Conservation (phyloP, 23 tunicate genomes). For the Aplidium turbinatum region DNA sequence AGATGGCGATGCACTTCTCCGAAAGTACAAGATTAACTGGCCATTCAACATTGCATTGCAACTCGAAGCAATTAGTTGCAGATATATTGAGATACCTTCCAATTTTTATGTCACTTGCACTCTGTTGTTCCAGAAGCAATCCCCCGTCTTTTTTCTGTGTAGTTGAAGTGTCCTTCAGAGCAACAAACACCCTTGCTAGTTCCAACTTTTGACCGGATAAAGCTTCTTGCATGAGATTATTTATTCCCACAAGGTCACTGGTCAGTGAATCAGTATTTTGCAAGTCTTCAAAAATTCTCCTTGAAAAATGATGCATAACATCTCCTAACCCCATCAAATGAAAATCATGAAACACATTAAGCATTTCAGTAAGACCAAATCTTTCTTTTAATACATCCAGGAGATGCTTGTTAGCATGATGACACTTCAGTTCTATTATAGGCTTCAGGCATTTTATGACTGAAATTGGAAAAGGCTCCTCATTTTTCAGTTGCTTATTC, state of each 20-base stretch:
- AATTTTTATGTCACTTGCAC: neutral
- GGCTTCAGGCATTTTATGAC: neutral
- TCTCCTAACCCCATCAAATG: slow-evolving; percentile 91
- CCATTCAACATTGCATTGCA: slow-evolving; percentile 56
- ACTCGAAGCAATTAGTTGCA: slow-evolving; percentile 53
- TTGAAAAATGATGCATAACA: slow-evolving; percentile 61
- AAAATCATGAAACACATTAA: slow-evolving; percentile 67
- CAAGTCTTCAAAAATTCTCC: slow-evolving; percentile 30
- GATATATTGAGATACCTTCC: neutral
- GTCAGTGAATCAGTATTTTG: neutral
- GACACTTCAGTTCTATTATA: slow-evolving; percentile 15
- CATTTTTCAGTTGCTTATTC: slow-evolving; percentile 1
- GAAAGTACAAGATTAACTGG: slow-evolving; percentile 54
- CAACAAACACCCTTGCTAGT: slow-evolving; percentile 34
- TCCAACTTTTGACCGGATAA: slow-evolving; percentile 17
- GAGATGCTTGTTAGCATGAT: slow-evolving; percentile 7
- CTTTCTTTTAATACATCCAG: slow-evolving; percentile 11
- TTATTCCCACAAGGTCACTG: slow-evolving; percentile 48
- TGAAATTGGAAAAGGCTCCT: neutral
- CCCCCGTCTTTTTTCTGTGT: neutral
- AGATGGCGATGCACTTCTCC: slow-evolving; percentile 20
- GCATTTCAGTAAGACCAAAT: slow-evolving; percentile 19
- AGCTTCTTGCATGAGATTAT: slow-evolving; percentile 67
- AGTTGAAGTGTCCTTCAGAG: neutral
- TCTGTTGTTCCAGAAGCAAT: neutral